Evolutionary conservation across 2,113 vertebrate species (phyloP), one percentile per base, ranked within the genome.

Genomic region (Athene cunicularia): DNA sequence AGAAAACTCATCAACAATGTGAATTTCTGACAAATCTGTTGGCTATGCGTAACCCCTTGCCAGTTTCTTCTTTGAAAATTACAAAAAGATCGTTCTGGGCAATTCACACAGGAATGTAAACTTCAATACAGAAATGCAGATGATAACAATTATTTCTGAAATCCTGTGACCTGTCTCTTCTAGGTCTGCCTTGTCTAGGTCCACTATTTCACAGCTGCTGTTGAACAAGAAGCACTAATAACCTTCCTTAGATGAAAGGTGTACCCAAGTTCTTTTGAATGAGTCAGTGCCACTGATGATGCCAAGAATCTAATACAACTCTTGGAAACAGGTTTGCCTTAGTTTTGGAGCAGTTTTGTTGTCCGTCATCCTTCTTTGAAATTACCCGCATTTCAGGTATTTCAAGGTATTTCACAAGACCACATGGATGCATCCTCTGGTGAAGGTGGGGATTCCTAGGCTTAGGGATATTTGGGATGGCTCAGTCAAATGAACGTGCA

Each of bases 41-140:
- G 23, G 10, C 4, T 5, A 56, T 8, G 4, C 2, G 26, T 75
- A 45, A 52, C 20, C 7, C 1, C 11, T 67, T 33, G n/a, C 5
- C 2, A 74, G 12, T 5, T 82, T 75, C 15, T 71, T 72, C 13
- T 19, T 28, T 55, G 4, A 79, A 74, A 71, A 12, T 10, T 26
- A 5, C 6, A 74, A 63, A 80, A 83, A 45, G 4, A 6, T 49
- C 0, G 2, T 59, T 58, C 14, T 53, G 8, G 19, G 9, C 13
- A 66, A 53, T 75, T 53, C 19, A 41, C 9, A 68, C 17, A 30
- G 17, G 55, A 80, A 58, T n/a, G 15, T 50, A 77, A 73, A 60
- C 12, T 35, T 18, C 32, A 66, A 5, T 41, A 39, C 4, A 70
- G 64, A 88, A 88, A 63, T 59, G 7, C 12, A 71, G 15, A 49